Base-by-base conservation (phyloP, 2,797 vertebrate genomes). In the Pantherophis vulpinus region DNA sequence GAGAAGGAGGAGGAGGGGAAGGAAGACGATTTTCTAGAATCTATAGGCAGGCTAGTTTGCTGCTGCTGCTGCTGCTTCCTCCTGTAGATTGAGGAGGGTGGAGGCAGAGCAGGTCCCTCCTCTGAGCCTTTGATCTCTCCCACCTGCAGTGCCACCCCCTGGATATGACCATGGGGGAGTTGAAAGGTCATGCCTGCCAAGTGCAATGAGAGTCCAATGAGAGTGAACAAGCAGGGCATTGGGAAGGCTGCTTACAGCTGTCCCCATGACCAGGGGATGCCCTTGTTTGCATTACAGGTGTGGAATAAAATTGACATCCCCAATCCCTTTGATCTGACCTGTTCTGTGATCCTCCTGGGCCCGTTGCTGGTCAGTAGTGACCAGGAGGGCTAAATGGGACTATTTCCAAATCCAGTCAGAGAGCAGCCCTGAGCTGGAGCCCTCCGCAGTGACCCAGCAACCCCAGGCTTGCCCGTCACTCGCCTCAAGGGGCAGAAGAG, bases 241-340 rank as follows among this genome's bases (percentile, higher is more conserved):
- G 74, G 87, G 95, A 70, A 95, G 91, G 90, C 94, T 88, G 58
- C 66, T 2, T 58, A 95, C 96, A 97, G 96, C 97, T 97, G 95
- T 63, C 86, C 25, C n/a, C 0, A 37, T 89, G 91, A 94, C 91
- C 93, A 74, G 92, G 5, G n/a, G 93, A 74, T 23, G 3, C 0
- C 29, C 59, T 86, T 66, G 47, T 60, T 63, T 90, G 70, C 74
- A 12, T 51, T 51, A 27, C 70, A 90, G 92, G 13, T n/a, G 87
- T 25, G 88, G 86, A 89, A n/a, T 1, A 0, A 0, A 37, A 86
- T 83, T 63, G 7, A 47, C 0, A 6, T 93, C 94, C 91, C 95
- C 92, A 18, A 86, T 2, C 90, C 93, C 92, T 95, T 88, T 95
- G 96, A 95, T 94, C 96, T 91, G 94, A 90, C 92, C 96, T 11